These are phyloP conservation scores for Xiphophorus maculatus DNA, from an alignment of 2,113 vertebrate species.

Conservation along the genomic window DNA sequence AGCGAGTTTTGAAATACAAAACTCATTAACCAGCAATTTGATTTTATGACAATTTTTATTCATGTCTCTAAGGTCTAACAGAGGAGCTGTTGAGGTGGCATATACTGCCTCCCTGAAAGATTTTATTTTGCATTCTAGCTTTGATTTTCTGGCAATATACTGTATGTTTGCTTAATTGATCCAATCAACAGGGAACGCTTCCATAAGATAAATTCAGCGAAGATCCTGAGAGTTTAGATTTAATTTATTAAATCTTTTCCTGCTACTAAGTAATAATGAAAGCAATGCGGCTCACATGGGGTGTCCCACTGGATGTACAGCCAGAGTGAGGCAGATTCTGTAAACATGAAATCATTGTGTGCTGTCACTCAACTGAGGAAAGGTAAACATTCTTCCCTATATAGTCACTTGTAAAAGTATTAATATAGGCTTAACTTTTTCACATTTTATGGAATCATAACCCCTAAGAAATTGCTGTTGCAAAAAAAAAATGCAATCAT, in stretches of 20 bases:
- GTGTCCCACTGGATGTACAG: conserved; percentile 25
- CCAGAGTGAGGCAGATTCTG: conserved; percentile 31
- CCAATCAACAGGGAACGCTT: conserved; percentile 50
- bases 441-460: background rate
- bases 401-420: background rate
- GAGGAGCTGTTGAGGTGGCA: conserved; percentile 17
- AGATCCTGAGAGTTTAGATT: conserved; percentile 23
- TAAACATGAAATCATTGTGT: conserved; percentile 50
- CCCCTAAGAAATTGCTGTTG: background rate
- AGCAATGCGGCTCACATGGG: background rate
- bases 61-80: conserved; percentile 26
- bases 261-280: conserved; percentile 1
- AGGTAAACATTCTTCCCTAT: conserved; percentile 8
- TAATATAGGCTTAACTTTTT: background rate
- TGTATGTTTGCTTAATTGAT: conserved; percentile 49
- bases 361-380: conserved; percentile 46
- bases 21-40: conserved; percentile 60
- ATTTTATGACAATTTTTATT: conserved; percentile 54
- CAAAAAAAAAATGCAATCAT: background rate
- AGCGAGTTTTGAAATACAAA: conserved; percentile 32
- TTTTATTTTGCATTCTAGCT: conserved; percentile 22
- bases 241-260: conserved; percentile 43
- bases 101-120: conserved; percentile 35
- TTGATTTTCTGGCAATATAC: conserved; percentile 20
- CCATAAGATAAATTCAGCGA: conserved; percentile 16